A percentile compares a stretch with the other conserved stretches of the same genome.
phyloP scores from a whole-genome alignment of 1,140 invertebrate genomes.

The Bacillus rossius region DNA sequence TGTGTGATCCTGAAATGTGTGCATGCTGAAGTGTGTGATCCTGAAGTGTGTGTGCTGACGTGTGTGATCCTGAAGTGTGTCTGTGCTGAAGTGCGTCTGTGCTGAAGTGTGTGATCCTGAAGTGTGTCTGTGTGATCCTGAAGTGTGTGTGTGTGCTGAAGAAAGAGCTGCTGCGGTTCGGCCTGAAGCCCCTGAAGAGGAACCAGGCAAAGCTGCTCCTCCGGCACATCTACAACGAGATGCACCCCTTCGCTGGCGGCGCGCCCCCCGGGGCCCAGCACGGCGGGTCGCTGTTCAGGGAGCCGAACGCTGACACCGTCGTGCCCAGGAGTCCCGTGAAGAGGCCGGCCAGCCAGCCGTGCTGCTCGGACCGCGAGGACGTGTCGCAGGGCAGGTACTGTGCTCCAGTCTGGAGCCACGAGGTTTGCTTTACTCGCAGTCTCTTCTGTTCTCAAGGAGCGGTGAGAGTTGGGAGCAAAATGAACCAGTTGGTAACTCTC shows the following conservation, averaged over 20 bases:
- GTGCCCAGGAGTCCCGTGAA: neutral
- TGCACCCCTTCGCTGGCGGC: conserved; percentile 32
- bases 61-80: too few relatives aligned
- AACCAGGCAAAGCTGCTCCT: conserved; percentile 42
- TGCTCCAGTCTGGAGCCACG: too few relatives aligned
- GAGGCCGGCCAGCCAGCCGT: neutral
- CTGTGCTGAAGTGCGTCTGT: too few relatives aligned
- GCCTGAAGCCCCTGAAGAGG: conserved; percentile 40
- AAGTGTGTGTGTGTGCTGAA: conserved; percentile 33
- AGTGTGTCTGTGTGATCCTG: too few relatives aligned
- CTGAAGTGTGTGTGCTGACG: too few relatives aligned
- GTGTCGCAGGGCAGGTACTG: neutral
- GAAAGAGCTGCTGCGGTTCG: conserved; percentile 43
- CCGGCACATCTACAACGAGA: conserved; percentile 43
- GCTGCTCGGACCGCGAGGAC: conserved; percentile 19
- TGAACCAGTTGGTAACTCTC: too few relatives aligned
- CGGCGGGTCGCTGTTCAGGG: neutral
- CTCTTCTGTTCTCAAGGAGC: too few relatives aligned
- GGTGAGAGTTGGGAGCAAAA: too few relatives aligned
- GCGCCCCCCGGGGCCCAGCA: neutral
- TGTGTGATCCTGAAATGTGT: too few relatives aligned
- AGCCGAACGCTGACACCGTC: neutral
- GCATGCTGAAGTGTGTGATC: too few relatives aligned
- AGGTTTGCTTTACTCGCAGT: too few relatives aligned
- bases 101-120: too few relatives aligned